phyloP scores from a whole-genome alignment of 1,140 invertebrate species.

The Tetragonula clypearis region DNA sequence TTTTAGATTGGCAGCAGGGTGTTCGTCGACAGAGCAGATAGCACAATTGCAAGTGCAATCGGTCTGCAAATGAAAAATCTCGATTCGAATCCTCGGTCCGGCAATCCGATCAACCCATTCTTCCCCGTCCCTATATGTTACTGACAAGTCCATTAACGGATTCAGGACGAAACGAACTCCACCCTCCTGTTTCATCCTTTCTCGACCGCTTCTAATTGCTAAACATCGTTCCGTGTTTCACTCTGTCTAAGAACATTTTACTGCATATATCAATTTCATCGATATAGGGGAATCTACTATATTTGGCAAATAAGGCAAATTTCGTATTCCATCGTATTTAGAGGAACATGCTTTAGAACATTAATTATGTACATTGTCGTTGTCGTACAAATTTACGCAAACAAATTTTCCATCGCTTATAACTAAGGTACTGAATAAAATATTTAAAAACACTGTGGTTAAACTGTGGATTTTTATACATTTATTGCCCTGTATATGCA shows the following conservation, averaged over 20 bases:
- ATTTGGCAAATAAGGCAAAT: neutral
- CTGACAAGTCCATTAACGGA: constrained; percentile 20
- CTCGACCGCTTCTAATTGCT: neutral
- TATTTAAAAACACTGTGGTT: no score
- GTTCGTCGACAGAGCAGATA: neutral
- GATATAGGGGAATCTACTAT: neutral
- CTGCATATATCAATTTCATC: neutral
- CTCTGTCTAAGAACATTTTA: neutral
- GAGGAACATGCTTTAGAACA: neutral
- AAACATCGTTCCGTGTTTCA: neutral
- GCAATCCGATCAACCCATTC: neutral
- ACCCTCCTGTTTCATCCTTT: neutral
- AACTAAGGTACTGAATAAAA: no score
- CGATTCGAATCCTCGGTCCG: neutral
- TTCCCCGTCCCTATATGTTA: neutral
- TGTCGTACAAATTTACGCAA: neutral
- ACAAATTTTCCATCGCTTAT: no score
- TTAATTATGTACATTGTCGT: neutral
- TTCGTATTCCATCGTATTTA: no score
- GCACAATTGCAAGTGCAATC: neutral
- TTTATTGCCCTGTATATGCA: no score
- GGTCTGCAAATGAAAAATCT: constrained; percentile 3
- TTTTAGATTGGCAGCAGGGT: neutral
- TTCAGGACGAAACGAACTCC: neutral
- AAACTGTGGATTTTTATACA: no score